Evolutionary conservation across 2,888 invertebrate species (phyloP).

Genomic region (Fragum fragum): DNA sequence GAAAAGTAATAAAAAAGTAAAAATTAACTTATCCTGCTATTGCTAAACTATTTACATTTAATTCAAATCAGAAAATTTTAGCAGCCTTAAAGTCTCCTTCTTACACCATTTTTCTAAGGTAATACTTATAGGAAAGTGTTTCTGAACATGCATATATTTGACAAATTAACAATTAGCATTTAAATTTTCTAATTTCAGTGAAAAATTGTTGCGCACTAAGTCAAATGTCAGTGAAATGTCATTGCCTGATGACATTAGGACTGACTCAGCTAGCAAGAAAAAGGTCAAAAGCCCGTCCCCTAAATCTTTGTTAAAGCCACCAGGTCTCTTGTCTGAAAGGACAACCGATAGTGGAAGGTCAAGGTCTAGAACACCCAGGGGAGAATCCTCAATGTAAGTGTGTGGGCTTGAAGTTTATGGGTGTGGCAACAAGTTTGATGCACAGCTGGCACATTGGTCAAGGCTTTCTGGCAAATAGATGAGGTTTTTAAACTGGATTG

Average conservation of each 20-base stretch:
- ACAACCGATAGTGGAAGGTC: conserved; percentile 45
- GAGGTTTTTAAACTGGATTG: too few species aligned
- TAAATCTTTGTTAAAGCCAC: conserved; percentile 34
- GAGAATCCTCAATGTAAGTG: conserved; percentile 30
- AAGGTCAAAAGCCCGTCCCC: conserved; percentile 16
- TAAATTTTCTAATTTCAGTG: conserved; percentile 38
- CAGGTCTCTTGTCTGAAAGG: conserved; percentile 41
- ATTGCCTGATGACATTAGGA: conserved; percentile 31
- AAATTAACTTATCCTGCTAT: too few species aligned
- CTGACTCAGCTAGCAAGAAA: conserved; percentile 18
- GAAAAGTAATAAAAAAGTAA: too few species aligned
- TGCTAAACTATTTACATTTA: too few species aligned
- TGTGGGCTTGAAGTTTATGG: conserved; percentile 14
- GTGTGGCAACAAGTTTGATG: background rate
- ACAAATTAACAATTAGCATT: too few species aligned
- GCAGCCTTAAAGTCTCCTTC: background rate
- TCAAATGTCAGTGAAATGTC: conserved; percentile 48
- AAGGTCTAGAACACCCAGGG: conserved; percentile 34
- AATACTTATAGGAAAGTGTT: too few species aligned
- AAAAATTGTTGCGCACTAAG: conserved; percentile 35
- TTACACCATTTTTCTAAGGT: background rate
- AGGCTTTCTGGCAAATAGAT: background rate
- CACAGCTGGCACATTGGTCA: conserved; percentile 10
- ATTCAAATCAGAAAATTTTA: too few species aligned
- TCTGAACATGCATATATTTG: too few species aligned